Evolutionary conservation across 2,113 vertebrate genomes (phyloP).

Genomic region (Coreoperca whiteheadi): DNA sequence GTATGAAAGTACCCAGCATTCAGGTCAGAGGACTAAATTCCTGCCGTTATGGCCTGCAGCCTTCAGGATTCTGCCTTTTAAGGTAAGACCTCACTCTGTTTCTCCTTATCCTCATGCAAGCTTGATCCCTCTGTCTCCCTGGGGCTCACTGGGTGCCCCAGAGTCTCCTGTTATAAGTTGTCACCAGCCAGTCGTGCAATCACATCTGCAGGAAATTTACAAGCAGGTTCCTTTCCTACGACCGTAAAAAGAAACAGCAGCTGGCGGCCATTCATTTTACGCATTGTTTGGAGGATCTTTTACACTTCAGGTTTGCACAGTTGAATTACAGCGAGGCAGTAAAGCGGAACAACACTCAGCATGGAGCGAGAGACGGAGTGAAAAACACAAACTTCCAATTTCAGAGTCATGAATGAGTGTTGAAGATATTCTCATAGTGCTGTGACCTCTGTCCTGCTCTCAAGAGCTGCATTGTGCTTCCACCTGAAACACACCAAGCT

Average conservation of each 20-base stretch:
- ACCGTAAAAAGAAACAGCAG: slow-evolving; percentile 65
- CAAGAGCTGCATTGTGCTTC: slow-evolving; percentile 56
- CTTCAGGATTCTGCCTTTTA: slow-evolving; percentile 82
- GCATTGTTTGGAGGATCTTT: slow-evolving; percentile 75
- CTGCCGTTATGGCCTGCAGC: slow-evolving; percentile 52
- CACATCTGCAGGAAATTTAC: slow-evolving; percentile 77
- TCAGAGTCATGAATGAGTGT: slow-evolving; percentile 21
- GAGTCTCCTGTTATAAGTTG: slow-evolving; percentile 73
- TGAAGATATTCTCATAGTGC: slow-evolving; percentile 28
- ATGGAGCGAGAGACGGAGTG: neutral
- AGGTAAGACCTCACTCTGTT: slow-evolving; percentile 77
- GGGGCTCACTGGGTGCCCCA: slow-evolving; percentile 57
- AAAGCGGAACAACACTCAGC: slow-evolving; percentile 49
- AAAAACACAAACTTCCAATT: slow-evolving; percentile 20
- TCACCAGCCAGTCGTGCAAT: slow-evolving; percentile 73
- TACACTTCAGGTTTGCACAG: slow-evolving; percentile 66
- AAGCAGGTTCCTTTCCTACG: slow-evolving; percentile 56
- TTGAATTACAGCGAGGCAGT: slow-evolving; percentile 54
- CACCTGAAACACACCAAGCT: slow-evolving; percentile 44
- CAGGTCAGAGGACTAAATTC: slow-evolving; percentile 69
- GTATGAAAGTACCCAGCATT: slow-evolving; percentile 15
- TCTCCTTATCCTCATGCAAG: slow-evolving; percentile 50
- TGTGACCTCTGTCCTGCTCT: slow-evolving; percentile 52
- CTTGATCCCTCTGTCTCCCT: slow-evolving; percentile 55
- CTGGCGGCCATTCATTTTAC: slow-evolving; percentile 70